phyloP scores from a whole-genome alignment of 1,140 invertebrate genomes.

The Danaus plexippus region DNA sequence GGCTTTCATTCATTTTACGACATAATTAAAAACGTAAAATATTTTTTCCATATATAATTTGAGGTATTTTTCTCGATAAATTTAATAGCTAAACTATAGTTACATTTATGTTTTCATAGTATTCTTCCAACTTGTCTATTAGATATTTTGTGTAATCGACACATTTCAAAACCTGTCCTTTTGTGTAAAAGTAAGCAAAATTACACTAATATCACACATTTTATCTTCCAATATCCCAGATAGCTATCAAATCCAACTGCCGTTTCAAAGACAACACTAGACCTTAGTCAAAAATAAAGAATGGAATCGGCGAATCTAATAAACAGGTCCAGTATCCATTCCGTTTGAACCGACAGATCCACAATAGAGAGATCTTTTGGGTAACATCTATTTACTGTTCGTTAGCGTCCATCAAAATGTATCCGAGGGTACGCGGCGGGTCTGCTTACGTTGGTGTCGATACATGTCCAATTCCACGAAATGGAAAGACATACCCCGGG shows the following conservation, averaged over 20 bases:
- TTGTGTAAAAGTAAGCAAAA: too few relatives aligned
- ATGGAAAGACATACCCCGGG: slow-evolving; percentile 64
- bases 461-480: slow-evolving; percentile 64
- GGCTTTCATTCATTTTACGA: too few relatives aligned
- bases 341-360: slow-evolving; percentile 53
- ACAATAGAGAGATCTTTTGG: slow-evolving; percentile 36
- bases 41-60: too few relatives aligned
- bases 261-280: slow-evolving; percentile 56
- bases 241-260: slow-evolving; percentile 39
- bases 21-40: too few relatives aligned
- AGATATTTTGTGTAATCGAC: too few relatives aligned
- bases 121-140: too few relatives aligned
- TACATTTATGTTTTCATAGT: too few relatives aligned
- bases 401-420: slow-evolving; percentile 40
- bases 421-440: slow-evolving; percentile 29
- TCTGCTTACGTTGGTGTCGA: slow-evolving; percentile 42
- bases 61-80: too few relatives aligned
- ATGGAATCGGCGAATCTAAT: slow-evolving; percentile 67
- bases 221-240: slow-evolving; percentile 22
- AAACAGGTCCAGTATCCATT: slow-evolving; percentile 57
- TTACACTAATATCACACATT: slow-evolving; percentile 7
- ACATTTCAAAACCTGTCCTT: too few relatives aligned
- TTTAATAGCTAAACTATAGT: too few relatives aligned
- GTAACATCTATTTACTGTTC: slow-evolving; percentile 22
- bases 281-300: slow-evolving; percentile 62